A percentile compares a stretch with the other conserved stretches of the same genome.
phyloP scores from a whole-genome alignment of 2,113 vertebrate genomes.

The Xiphias gladius region DNA sequence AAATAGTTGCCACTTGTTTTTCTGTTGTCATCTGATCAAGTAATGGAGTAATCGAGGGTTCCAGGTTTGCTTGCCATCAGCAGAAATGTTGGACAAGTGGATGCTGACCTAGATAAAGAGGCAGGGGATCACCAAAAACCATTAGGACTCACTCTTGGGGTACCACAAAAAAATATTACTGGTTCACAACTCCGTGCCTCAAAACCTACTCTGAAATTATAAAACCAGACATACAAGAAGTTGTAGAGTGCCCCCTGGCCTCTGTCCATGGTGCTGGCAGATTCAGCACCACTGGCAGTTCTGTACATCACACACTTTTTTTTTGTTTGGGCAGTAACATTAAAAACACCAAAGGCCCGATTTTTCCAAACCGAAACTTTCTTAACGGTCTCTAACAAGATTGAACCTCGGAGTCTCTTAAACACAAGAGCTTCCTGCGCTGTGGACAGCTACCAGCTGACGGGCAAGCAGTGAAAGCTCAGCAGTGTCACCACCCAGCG shows the following conservation, averaged over 20 bases:
- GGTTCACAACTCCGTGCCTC: no score
- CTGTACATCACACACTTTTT: background rate
- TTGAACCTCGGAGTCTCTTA: rapidly evolving
- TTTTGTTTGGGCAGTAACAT: no score
- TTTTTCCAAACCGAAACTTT: background rate
- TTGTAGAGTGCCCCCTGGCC: background rate
- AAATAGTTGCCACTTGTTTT: no score
- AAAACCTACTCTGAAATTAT: no score
- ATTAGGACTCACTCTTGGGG: no score
- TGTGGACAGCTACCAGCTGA: background rate
- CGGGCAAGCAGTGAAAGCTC: background rate
- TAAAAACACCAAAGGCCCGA: background rate
- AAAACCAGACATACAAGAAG: no score
- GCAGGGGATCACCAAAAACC: no score
- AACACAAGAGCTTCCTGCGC: background rate
- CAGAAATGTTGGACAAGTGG: no score
- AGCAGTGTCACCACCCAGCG: slow-evolving; percentile 74
- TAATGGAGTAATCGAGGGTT: background rate
- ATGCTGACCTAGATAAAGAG: no score
- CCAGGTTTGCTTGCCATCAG: no score
- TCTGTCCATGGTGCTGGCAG: slow-evolving; percentile 8
- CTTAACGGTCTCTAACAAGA: background rate
- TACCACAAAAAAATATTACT: no score
- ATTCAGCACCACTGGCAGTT: slow-evolving; percentile 77
- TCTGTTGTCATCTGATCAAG: no score